These are phyloP conservation scores for Macropodus opercularis DNA, from an alignment of 2,797 vertebrate species.

Conservation along the genomic window DNA sequence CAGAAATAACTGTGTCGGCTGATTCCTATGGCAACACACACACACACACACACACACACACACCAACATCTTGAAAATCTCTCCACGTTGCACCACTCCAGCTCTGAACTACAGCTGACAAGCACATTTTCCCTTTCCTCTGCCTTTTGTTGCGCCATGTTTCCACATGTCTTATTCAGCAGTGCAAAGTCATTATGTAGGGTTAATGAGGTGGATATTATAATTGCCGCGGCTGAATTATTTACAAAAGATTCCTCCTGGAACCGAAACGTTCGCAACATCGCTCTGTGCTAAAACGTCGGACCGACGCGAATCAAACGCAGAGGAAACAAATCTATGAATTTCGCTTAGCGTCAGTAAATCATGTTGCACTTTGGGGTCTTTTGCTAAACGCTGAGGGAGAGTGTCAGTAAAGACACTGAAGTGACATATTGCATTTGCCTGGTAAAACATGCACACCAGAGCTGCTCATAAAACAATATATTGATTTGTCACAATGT, in stretches of 20 bases:
- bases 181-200: conserved; percentile 33
- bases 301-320: conserved; percentile 39
- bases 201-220: conserved; percentile 58
- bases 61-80: conserved; percentile 24
- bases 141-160: conserved; percentile 41
- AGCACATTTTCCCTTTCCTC: conserved; percentile 36
- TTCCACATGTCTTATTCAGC: conserved; percentile 51
- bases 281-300: conserved; percentile 28
- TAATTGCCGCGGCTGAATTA: conserved; percentile 50
- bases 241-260: conserved; percentile 42
- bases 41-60: conserved; percentile 8
- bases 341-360: conserved; percentile 20
- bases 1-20: conserved; percentile 30
- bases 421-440: conserved; percentile 21
- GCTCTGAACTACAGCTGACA: conserved; percentile 43
- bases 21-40: conserved; percentile 60
- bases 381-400: conserved; percentile 14
- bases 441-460: conserved; percentile 3
- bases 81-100: conserved; percentile 40
- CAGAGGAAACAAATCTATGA: conserved; percentile 44
- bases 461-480: conserved; percentile 17
- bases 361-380: conserved; percentile 6
- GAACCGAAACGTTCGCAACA: conserved; percentile 45
- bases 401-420: neutral
- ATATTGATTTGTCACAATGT: conserved; percentile 34